Percentiles rank a stretch among this genome's conserved stretches.
phyloP scores from a whole-genome alignment of 2,888 invertebrate genomes.

The Muscina levida region DNA sequence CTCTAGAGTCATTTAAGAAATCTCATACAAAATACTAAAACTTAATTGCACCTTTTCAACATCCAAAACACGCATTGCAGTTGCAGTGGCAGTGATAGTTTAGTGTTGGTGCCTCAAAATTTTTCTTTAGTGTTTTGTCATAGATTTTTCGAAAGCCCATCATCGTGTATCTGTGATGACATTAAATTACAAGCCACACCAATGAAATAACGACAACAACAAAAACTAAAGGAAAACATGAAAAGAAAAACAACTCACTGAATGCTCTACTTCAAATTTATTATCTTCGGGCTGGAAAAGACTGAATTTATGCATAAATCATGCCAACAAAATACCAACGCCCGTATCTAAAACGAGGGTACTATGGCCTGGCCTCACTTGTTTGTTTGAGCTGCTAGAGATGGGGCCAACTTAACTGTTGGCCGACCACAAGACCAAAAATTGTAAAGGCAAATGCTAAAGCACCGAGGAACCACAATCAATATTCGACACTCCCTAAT shows the following conservation, averaged over 20 bases:
- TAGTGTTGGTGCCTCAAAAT: background rate
- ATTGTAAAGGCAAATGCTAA: constrained; percentile 6
- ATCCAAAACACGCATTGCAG: constrained; percentile 57
- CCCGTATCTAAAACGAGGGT: constrained; percentile 7
- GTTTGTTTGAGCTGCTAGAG: background rate
- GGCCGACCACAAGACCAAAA: constrained; percentile 10
- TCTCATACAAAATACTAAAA: constrained; percentile 29
- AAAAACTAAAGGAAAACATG: constrained; percentile 5
- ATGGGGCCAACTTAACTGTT: background rate
- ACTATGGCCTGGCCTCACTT: background rate
- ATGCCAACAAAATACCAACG: constrained; percentile 38
- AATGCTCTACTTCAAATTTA: constrained; percentile 48
- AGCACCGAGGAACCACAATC: constrained; percentile 41
- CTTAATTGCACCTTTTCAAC: constrained; percentile 43
- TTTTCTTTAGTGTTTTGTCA: constrained; percentile 10
- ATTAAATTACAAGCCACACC: constrained; percentile 37
- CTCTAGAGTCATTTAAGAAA: background rate
- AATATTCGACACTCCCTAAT: constrained; percentile 60
- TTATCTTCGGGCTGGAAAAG: constrained; percentile 58
- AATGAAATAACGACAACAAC: too few relatives aligned
- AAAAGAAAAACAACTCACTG: too few relatives aligned
- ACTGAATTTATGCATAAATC: constrained; percentile 58
- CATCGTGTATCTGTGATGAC: constrained; percentile 28
- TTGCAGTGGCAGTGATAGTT: constrained; percentile 46
- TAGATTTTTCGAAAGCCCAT: constrained; percentile 30